Conservation (phyloP, 2,113 vertebrate species). For the Mastomys natalensis region DNA sequence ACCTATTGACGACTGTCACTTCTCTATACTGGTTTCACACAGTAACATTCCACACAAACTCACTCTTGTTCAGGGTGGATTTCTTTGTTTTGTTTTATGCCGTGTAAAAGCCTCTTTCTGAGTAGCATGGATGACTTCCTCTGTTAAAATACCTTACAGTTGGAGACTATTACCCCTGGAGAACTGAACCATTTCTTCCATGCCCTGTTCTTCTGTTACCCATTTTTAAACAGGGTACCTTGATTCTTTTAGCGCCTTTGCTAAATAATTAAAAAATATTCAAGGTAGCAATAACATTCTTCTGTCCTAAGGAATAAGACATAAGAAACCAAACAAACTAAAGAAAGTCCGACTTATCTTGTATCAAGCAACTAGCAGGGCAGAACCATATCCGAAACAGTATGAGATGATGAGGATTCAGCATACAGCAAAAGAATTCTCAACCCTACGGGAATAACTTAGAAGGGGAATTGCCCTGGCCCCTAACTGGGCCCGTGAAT, state of each 20-base stretch:
- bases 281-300: conserved; percentile 32
- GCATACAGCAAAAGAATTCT: conserved; percentile 41
- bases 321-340: not conserved
- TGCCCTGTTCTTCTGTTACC: not conserved
- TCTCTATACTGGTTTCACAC: not conserved
- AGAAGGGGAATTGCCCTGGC: not conserved
- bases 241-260: not conserved
- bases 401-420: conserved; percentile 25
- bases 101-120: not conserved
- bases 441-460: not conserved
- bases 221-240: not conserved
- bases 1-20: not conserved
- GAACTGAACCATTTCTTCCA: not conserved
- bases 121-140: not conserved
- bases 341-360: not conserved
- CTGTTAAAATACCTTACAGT: not conserved
- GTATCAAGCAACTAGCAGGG: not conserved
- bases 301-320: not conserved
- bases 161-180: not conserved
- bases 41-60: not conserved
- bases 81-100: conserved; percentile 8
- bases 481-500: not conserved
- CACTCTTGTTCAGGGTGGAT: not conserved
- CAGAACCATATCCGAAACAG: not conserved
- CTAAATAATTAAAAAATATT: conserved; percentile 18